Conservation (phyloP, 2,888 invertebrate species). For the Apodemia mormo region DNA sequence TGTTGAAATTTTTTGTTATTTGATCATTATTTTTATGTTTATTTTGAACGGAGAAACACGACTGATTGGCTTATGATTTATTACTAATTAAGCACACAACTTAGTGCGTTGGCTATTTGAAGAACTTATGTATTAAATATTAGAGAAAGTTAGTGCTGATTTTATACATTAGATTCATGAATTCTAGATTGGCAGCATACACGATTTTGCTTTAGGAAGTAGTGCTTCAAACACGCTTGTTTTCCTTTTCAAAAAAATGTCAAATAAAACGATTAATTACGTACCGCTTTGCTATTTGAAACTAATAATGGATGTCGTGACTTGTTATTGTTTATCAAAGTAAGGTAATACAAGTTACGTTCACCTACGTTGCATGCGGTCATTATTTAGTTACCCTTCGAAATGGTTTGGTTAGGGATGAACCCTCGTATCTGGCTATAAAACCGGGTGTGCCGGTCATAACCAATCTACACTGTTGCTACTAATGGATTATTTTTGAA, state of each 20-base stretch:
- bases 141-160: too few species aligned
- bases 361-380: conserved; percentile 49
- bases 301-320: conserved; percentile 19
- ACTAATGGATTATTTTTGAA: conserved; percentile 22
- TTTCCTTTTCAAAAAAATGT: too few species aligned
- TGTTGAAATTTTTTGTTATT: too few species aligned
- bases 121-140: too few species aligned
- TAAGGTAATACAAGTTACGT: conserved; percentile 41
- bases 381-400: conserved; percentile 52
- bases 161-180: not conserved
- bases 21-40: too few species aligned
- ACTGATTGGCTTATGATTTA: too few species aligned
- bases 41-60: too few species aligned
- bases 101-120: too few species aligned
- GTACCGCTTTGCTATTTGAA: not conserved
- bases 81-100: too few species aligned
- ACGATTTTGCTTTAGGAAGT: too few species aligned
- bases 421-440: conserved; percentile 57
- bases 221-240: too few species aligned
- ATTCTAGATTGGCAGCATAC: too few species aligned
- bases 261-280: not conserved
- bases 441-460: conserved; percentile 65
- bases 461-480: conserved; percentile 42
- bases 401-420: conserved; percentile 48
- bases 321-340: conserved; percentile 18